These are phyloP conservation scores for Cheirogaleus medius DNA, from an alignment of 2,113 vertebrate species.

Conservation along the genomic window DNA sequence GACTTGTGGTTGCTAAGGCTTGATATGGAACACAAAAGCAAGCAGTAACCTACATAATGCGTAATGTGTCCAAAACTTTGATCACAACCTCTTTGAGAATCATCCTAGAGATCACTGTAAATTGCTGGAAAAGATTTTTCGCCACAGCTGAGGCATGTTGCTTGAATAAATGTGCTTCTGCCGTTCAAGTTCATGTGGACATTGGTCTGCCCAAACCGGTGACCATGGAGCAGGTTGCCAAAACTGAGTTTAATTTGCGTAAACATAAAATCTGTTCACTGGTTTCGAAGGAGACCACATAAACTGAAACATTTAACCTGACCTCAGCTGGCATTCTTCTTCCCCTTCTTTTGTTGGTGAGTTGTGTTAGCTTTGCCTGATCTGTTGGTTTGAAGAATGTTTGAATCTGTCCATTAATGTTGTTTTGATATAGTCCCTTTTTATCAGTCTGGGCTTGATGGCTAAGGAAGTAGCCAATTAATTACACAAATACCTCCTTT, in stretches of 20 bases:
- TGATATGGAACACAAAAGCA: neutral
- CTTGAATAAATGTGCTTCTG: neutral
- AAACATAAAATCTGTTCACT: constrained; percentile 61
- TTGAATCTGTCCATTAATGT: constrained; percentile 4
- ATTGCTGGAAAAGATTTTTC: neutral
- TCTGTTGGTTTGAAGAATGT: neutral
- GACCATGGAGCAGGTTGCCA: neutral
- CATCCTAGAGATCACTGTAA: neutral
- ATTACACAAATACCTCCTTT: constrained; percentile 24
- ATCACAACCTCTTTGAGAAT: neutral
- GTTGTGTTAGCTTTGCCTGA: constrained; percentile 8
- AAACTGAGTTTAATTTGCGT: constrained; percentile 64
- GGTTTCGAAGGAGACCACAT: neutral
- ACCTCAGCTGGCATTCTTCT: constrained; percentile 1
- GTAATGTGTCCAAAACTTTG: neutral
- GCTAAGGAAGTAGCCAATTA: constrained; percentile 38
- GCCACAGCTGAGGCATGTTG: accelerated
- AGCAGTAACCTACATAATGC: neutral
- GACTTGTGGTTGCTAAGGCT: neutral
- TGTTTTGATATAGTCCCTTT: constrained; percentile 8
- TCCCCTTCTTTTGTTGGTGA: constrained; percentile 26
- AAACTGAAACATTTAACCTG: constrained; percentile 38
- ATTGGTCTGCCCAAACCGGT: neutral
- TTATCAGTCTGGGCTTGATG: constrained; percentile 3
- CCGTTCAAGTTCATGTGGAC: neutral